These are phyloP conservation scores for Himantopus leucocephalus DNA, from an alignment of 2,113 vertebrate genomes.

Conservation along the genomic window DNA sequence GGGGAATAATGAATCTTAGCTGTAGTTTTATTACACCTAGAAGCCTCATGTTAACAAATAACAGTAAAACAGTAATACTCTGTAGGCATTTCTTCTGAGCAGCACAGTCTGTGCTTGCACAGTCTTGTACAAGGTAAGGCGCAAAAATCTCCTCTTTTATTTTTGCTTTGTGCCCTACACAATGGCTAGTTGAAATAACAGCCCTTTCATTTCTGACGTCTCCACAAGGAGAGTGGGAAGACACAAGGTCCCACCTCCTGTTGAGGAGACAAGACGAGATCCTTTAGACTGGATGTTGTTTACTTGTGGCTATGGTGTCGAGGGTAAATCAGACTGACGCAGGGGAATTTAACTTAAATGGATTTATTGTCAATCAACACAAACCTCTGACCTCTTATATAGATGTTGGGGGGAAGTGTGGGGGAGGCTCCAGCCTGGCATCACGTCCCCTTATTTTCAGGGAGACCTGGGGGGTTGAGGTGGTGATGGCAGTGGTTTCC, in stretches of 20 bases:
- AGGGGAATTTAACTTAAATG: background rate
- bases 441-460: background rate
- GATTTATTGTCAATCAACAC: background rate
- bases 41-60: background rate
- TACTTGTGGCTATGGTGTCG: background rate
- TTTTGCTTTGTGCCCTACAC: background rate
- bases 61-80: background rate
- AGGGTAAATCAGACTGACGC: background rate
- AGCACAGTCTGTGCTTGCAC: background rate
- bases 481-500: accelerated
- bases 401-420: background rate
- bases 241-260: background rate
- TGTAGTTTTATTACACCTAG: background rate
- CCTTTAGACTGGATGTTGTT: background rate
- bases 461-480: background rate
- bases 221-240: background rate
- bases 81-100: background rate
- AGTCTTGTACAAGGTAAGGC: background rate
- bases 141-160: background rate
- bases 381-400: background rate
- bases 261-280: background rate
- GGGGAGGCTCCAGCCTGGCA: accelerated
- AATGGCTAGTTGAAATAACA: background rate
- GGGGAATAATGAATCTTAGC: background rate
- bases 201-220: background rate